Conservation (phyloP, 2,113 vertebrate species). For the Saguinus midas region DNA sequence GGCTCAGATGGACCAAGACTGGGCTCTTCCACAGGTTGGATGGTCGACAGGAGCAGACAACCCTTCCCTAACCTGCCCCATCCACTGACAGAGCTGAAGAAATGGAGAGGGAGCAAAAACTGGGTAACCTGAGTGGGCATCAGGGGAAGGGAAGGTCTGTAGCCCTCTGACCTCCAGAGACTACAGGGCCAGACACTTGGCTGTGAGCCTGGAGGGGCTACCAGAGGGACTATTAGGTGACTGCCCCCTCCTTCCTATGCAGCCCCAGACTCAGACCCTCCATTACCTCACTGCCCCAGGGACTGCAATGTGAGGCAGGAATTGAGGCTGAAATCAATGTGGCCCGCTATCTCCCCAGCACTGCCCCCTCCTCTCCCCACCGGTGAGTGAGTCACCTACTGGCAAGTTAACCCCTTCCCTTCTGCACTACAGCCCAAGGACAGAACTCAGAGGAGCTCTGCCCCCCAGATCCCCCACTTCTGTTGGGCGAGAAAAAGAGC, state of each 20-base stretch:
- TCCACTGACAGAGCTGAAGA: not conserved
- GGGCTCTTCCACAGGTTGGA: not conserved
- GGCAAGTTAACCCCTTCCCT: slow-evolving; percentile 73
- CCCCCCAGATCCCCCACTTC: not conserved
- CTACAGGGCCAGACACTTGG: slow-evolving; percentile 55
- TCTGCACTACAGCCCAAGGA: slow-evolving; percentile 6
- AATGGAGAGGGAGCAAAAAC: not conserved
- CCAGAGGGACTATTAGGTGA: slow-evolving; percentile 62
- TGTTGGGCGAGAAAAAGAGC: not conserved
- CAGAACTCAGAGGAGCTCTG: not conserved
- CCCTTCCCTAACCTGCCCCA: not conserved
- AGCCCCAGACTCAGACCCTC: slow-evolving; percentile 71
- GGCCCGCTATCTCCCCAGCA: slow-evolving; percentile 61
- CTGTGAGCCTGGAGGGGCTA: slow-evolving; percentile 50
- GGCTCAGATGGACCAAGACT: not conserved
- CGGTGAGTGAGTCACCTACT: slow-evolving; percentile 75
- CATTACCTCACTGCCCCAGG: slow-evolving; percentile 79
- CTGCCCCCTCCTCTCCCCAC: slow-evolving; percentile 69
- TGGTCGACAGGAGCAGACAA: not conserved
- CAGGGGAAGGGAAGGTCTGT: slow-evolving; percentile 17
- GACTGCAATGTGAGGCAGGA: slow-evolving; percentile 75
- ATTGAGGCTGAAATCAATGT: slow-evolving; percentile 78
- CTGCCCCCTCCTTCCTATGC: slow-evolving; percentile 50
- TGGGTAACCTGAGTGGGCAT: slow-evolving; percentile 33
- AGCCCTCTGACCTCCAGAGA: slow-evolving; percentile 59